These are phyloP conservation scores for Poecilia wingei DNA, from an alignment of 2,797 vertebrate species.

Conservation along the genomic window DNA sequence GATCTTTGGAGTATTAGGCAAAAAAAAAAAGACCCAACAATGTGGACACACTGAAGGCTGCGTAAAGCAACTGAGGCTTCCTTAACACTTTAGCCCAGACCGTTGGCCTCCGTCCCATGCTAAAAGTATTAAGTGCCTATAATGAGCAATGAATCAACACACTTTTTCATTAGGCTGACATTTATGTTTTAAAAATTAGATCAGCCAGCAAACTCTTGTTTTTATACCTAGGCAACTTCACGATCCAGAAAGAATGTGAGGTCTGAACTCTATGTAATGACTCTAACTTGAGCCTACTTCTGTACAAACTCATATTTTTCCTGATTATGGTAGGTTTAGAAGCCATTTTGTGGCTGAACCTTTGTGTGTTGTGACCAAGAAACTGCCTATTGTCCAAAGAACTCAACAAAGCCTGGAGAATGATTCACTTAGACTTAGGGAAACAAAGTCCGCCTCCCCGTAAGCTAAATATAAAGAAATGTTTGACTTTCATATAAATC, in stretches of 20 bases:
- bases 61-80: neutral
- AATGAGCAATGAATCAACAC: neutral
- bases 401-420: neutral
- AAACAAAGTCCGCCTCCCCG: neutral
- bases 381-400: neutral
- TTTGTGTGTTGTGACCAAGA: neutral
- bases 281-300: neutral
- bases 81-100: neutral
- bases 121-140: neutral
- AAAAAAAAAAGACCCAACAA: neutral
- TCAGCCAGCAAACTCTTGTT: neutral
- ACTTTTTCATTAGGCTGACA: neutral
- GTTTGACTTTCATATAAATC: constrained; percentile 3
- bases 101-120: neutral
- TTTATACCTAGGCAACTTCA: neutral
- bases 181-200: neutral
- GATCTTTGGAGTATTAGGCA: neutral
- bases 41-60: neutral
- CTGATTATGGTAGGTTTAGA: neutral
- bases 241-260: neutral
- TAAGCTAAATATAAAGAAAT: constrained; percentile 1
- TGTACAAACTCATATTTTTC: neutral
- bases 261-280: neutral
- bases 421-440: neutral
- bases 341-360: neutral